Conservation (phyloP, 2,888 invertebrate genomes). For the Chesias legatella region DNA sequence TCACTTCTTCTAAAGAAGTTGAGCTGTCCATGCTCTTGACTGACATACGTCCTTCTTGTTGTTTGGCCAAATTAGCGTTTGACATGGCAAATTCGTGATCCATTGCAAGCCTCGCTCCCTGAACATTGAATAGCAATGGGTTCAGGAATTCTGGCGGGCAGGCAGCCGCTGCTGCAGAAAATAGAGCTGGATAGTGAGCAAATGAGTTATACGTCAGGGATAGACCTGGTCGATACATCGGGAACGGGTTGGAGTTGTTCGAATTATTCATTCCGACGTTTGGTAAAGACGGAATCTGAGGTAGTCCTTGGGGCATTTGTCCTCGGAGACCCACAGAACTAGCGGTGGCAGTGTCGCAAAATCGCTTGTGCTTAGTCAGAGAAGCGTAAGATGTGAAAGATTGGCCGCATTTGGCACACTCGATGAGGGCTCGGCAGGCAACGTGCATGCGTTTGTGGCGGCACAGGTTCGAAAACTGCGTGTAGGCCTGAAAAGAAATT, state of each 20-base stretch:
- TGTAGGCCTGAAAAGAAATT: conserved; percentile 88
- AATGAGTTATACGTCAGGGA: conserved; percentile 85
- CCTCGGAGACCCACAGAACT: conserved; percentile 68
- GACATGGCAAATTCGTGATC: conserved; percentile 77
- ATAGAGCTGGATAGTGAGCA: conserved; percentile 79
- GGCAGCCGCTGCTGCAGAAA: conserved; percentile 68
- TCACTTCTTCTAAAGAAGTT: conserved; percentile 63
- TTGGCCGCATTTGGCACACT: conserved; percentile 96
- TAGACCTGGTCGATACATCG: conserved; percentile 84
- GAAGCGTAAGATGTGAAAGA: conserved; percentile 95
- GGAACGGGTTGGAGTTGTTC: conserved; percentile 82
- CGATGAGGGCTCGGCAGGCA: conserved; percentile 95
- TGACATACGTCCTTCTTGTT: conserved; percentile 67
- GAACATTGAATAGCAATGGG: conserved; percentile 83
- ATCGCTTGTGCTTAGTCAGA: conserved; percentile 96
- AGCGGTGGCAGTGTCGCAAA: conserved; percentile 91
- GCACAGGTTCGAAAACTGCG: conserved; percentile 99
- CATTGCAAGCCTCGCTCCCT: conserved; percentile 70
- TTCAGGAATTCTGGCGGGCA: conserved; percentile 83
- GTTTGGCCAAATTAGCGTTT: conserved; percentile 76
- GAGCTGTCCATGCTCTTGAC: conserved; percentile 71
- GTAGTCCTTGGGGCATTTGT: conserved; percentile 62
- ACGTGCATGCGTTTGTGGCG: conserved; percentile 99
- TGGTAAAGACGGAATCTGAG: conserved; percentile 61
- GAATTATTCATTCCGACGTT: conserved; percentile 69